These are phyloP conservation scores for Agriopis aurantiaria DNA, from an alignment of 2,888 invertebrate genomes.

Conservation along the genomic window DNA sequence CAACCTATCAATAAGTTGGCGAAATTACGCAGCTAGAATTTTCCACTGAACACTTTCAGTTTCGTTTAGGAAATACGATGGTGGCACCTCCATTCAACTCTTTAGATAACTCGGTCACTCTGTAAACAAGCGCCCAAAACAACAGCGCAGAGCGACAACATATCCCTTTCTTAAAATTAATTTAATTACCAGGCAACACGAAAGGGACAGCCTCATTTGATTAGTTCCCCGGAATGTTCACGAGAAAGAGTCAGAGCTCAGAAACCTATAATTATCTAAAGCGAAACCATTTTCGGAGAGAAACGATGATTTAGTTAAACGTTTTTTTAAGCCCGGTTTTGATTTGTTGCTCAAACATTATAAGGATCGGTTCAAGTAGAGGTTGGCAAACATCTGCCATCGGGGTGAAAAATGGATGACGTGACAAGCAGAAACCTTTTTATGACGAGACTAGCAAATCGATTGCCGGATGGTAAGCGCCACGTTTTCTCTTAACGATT, in stretches of 20 bases:
- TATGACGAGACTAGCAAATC: not conserved
- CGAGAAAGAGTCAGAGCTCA: slow-evolving; percentile 60
- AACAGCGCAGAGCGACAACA: slow-evolving; percentile 23
- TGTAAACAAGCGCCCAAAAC: slow-evolving; percentile 2
- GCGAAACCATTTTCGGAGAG: slow-evolving; percentile 77
- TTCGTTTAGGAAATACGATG: not conserved
- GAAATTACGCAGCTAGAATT: not conserved
- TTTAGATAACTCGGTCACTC: not conserved
- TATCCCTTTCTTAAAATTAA: slow-evolving; percentile 40
- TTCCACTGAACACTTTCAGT: not conserved
- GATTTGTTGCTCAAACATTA: slow-evolving; percentile 81
- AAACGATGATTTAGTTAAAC: slow-evolving; percentile 84
- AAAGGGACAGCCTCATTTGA: slow-evolving; percentile 57
- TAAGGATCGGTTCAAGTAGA: slow-evolving; percentile 52
- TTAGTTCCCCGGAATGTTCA: slow-evolving; percentile 71
- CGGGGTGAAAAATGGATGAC: slow-evolving; percentile 15
- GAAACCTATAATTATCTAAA: slow-evolving; percentile 84
- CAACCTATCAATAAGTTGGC: slow-evolving; percentile 1
- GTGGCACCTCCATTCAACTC: not conserved
- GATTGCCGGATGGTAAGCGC: too few species aligned
- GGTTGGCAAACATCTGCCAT: slow-evolving; percentile 46
- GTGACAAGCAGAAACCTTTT: not conserved
- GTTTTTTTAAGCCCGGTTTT: slow-evolving; percentile 78
- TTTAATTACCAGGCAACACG: slow-evolving; percentile 43
- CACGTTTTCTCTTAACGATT: not conserved